Conservation (phyloP, 2,113 vertebrate species). For the Gopherus evgoodei region DNA sequence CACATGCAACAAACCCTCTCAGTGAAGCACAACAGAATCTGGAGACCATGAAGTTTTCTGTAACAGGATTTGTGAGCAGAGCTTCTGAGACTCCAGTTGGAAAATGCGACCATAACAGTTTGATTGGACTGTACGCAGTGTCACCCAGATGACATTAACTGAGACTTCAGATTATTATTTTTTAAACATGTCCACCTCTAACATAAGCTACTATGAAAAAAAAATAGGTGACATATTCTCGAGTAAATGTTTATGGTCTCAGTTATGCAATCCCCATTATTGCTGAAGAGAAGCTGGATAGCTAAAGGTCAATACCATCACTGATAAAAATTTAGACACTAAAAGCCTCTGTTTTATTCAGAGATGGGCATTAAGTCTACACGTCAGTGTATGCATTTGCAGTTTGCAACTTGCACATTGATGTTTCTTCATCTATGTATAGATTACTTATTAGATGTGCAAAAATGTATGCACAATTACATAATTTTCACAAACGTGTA, state of each 20-base stretch:
- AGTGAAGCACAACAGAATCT: background rate
- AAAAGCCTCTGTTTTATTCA: background rate
- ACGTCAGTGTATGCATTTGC: conserved; percentile 15
- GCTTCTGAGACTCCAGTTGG: background rate
- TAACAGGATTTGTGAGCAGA: background rate
- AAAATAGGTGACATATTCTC: background rate
- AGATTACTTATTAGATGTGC: background rate
- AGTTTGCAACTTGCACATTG: background rate
- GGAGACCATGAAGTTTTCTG: background rate
- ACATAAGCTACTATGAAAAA: background rate
- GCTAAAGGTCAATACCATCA: conserved; percentile 22
- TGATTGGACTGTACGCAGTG: background rate
- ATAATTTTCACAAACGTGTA: background rate
- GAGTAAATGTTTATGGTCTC: background rate
- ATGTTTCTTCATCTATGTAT: background rate
- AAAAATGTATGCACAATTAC: conserved; percentile 8
- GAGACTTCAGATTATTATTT: background rate
- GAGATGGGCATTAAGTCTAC: background rate
- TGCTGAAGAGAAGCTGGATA: background rate
- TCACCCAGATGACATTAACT: background rate
- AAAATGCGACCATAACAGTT: background rate
- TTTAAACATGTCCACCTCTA: background rate
- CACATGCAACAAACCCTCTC: background rate
- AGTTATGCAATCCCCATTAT: background rate
- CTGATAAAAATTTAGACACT: background rate